phyloP scores from a whole-genome alignment of 2,888 invertebrate genomes.

The Netelia fuscicornis region DNA sequence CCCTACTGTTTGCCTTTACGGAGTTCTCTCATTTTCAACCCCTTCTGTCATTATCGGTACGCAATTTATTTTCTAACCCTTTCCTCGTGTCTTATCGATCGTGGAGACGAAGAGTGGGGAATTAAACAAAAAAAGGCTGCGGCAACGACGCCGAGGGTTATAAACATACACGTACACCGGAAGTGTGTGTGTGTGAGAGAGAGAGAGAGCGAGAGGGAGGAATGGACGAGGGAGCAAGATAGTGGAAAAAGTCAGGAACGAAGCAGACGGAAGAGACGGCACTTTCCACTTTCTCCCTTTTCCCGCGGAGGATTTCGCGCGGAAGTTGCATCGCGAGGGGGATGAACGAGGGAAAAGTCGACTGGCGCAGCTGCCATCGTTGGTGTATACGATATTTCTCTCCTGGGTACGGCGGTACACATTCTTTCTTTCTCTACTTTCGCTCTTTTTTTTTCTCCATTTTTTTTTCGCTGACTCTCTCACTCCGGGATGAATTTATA shows the following conservation, averaged over 20 bases:
- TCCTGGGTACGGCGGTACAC: slow-evolving; percentile 59
- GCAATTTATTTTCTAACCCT: not conserved
- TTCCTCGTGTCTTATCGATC: not conserved
- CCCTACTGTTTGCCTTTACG: too few relatives aligned
- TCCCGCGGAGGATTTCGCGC: slow-evolving; percentile 59
- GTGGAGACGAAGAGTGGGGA: not conserved
- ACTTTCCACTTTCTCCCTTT: slow-evolving; percentile 60
- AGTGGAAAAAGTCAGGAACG: slow-evolving; percentile 17
- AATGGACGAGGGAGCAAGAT: slow-evolving; percentile 29
- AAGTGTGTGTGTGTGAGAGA: not conserved
- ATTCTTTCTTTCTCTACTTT: slow-evolving; percentile 37
- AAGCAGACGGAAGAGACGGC: slow-evolving; percentile 60
- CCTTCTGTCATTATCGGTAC: slow-evolving; percentile 8
- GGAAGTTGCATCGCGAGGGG: slow-evolving; percentile 64
- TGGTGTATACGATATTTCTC: slow-evolving; percentile 16
- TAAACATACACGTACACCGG: slow-evolving; percentile 2
- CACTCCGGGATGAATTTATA: slow-evolving; percentile 70
- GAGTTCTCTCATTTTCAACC: slow-evolving; percentile 28
- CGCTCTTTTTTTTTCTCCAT: slow-evolving; percentile 7
- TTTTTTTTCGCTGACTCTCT: slow-evolving; percentile 44
- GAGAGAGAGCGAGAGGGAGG: slow-evolving; percentile 12
- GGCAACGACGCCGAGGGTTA: slow-evolving; percentile 25
- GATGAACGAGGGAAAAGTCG: slow-evolving; percentile 66
- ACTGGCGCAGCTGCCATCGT: slow-evolving; percentile 29
- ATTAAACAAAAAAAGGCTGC: slow-evolving; percentile 16